A percentile compares a stretch with the other conserved stretches of the same genome.
Evolutionary conservation across 2,888 invertebrate species (phyloP).

Genomic region (Chrysopilus asiliformis): DNA sequence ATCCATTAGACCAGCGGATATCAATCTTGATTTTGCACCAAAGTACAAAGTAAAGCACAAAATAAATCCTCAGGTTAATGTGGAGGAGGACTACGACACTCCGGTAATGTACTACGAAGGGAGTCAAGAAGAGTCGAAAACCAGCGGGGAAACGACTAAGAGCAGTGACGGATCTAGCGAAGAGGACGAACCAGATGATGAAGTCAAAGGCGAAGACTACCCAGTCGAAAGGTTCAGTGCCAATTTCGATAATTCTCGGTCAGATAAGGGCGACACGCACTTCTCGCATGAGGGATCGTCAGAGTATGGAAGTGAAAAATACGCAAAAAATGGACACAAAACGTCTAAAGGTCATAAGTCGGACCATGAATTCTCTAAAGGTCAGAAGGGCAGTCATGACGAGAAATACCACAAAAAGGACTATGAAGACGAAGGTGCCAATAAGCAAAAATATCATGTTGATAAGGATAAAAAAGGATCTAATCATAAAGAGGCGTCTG

Average conservation of each 20-base stretch:
- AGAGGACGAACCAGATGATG: too few species aligned
- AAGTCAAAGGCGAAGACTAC: background rate
- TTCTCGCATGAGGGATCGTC: background rate
- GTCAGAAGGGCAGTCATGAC: constrained; percentile 7
- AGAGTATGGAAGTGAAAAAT: background rate
- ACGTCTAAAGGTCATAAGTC: constrained; percentile 6
- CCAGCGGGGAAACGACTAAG: too few species aligned
- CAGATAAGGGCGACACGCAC: background rate
- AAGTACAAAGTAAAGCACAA: too few species aligned
- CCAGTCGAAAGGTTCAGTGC: background rate
- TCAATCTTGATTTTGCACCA: too few species aligned
- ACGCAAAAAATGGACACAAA: constrained; percentile 8
- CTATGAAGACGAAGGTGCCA: constrained; percentile 3
- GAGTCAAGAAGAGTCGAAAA: too few species aligned
- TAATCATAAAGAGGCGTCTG: constrained; percentile 3
- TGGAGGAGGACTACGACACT: too few species aligned
- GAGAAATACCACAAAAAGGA: constrained; percentile 5
- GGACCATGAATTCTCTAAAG: constrained; percentile 7
- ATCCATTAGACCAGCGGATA: too few species aligned
- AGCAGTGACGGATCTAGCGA: too few species aligned
- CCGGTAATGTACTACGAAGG: too few species aligned
- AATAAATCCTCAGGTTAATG: too few species aligned
- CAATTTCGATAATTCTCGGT: background rate
- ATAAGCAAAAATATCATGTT: constrained; percentile 42
- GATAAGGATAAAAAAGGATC: constrained; percentile 50